Evolutionary conservation across 2,797 vertebrate species (phyloP), one percentile per base, ranked within the genome.

Genomic region (Margarornis squamiger): DNA sequence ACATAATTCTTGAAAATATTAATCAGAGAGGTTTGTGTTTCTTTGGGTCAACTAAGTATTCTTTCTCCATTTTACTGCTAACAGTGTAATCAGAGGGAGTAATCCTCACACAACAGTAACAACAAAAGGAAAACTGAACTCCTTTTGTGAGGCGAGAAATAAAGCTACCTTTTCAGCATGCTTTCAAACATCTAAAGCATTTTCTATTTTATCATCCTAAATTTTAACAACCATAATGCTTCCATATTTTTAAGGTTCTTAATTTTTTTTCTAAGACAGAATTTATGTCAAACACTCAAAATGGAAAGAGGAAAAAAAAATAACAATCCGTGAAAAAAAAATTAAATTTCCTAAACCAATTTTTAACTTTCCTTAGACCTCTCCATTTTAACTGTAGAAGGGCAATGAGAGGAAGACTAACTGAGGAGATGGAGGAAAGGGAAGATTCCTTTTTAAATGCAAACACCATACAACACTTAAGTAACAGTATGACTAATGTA

Each of bases 391-490:
- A 63, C 22, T 41, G n/a, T 29, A 38, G 27, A 54, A 85, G 19
- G 13, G 15, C 24, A 63, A 41, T 36, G 13, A 62, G 48, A 39
- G 52, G 62, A 83, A 80, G 29, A 59, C 24, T 51, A 93, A 68
- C 49, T 72, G 43, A 75, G 52, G 39, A 83, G 18, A 49, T 0
- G 1, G 19, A 22, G 27, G 8, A 62, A 55, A 43, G 12, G 30
- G 34, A 89, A 59, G 68, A 88, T 66, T 63, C n/a, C 36, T 77
- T 81, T 79, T 93, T 70, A n/a, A 90, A 96, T 23, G 51, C 67
- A 85, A 92, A 96, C 85, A 92, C 92, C 91, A 92, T 11, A 91
- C 17, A 96, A 95, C 97, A 97, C 46, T 92, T 36, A 97, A 92
- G 92, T 86, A 93, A 97, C 68, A 26, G 38, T 30, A 77, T 36